A percentile compares a stretch with the other conserved stretches of the same genome.
Evolutionary conservation across 2,888 invertebrate genomes (phyloP).

Genomic region (Vanessa cardui): DNA sequence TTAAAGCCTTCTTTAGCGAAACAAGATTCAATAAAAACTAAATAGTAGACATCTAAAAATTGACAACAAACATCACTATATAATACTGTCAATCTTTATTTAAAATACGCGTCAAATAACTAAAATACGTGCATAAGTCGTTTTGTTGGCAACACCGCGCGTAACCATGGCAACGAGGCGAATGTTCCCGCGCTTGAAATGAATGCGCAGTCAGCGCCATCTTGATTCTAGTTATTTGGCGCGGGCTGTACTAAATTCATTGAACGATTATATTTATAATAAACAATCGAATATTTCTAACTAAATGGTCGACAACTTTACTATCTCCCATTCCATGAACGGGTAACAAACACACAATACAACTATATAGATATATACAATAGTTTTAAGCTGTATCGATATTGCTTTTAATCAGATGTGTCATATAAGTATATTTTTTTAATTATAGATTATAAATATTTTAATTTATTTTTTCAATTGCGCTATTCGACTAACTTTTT

Average conservation of each 20-base stretch:
- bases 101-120: too few species aligned
- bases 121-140: too few species aligned
- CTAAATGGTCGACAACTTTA: conserved; percentile 45
- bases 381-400: conserved; percentile 63
- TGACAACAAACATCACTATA: conserved; percentile 24
- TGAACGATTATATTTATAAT: conserved; percentile 10
- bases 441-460: conserved; percentile 27
- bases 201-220: neutral
- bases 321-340: conserved; percentile 57
- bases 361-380: conserved; percentile 42
- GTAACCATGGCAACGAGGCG: too few species aligned
- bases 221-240: conserved; percentile 1
- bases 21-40: neutral
- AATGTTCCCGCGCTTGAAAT: neutral
- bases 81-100: conserved; percentile 28
- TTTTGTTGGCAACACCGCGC: too few species aligned
- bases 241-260: neutral
- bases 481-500: conserved; percentile 35
- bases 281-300: conserved; percentile 37
- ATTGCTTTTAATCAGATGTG: conserved; percentile 61
- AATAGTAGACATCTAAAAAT: conserved; percentile 31
- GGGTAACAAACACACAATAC: conserved; percentile 45
- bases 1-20: conserved; percentile 8
- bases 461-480: conserved; percentile 36
- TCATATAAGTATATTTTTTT: conserved; percentile 41